phyloP scores from a whole-genome alignment of 2,113 vertebrate genomes.

The Glareola pratincola region DNA sequence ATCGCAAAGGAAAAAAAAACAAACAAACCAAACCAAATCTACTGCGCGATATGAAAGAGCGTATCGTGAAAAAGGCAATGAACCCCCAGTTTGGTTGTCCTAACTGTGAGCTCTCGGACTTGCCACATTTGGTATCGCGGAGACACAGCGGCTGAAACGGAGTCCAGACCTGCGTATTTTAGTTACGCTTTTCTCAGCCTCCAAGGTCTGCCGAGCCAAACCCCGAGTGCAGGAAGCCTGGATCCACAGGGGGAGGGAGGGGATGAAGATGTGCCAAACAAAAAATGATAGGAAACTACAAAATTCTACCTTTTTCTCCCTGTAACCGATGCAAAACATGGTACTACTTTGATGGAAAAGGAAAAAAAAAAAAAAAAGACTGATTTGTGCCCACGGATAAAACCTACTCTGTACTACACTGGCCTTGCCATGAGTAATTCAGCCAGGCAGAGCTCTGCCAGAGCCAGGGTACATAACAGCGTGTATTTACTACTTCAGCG shows the following conservation, averaged over 20 bases:
- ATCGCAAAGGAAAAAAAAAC: not conserved
- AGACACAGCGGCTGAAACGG: not conserved
- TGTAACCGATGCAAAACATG: not conserved
- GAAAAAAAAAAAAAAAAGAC: too few species aligned
- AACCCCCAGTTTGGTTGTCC: fast-evolving
- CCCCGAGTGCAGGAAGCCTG: not conserved
- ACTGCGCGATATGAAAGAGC: not conserved
- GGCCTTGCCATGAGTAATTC: not conserved
- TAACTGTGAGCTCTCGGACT: not conserved
- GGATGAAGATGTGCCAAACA: not conserved
- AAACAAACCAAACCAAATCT: not conserved
- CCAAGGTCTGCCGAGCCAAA: not conserved
- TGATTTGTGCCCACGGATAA: not conserved
- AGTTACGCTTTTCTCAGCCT: not conserved
- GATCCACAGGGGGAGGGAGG: not conserved
- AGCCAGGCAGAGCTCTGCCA: not conserved
- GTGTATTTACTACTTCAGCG: not conserved
- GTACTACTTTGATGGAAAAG: fast-evolving
- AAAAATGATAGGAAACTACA: not conserved
- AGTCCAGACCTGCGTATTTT: not conserved
- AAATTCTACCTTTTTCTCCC: not conserved
- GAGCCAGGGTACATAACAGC: not conserved
- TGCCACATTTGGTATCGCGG: not conserved
- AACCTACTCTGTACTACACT: not conserved
- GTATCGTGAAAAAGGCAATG: not conserved